Percentiles rank a stretch among this genome's conserved stretches.
These are phyloP conservation scores for Vultur gryphus DNA, from an alignment of 2,797 vertebrate genomes.

Conservation along the genomic window DNA sequence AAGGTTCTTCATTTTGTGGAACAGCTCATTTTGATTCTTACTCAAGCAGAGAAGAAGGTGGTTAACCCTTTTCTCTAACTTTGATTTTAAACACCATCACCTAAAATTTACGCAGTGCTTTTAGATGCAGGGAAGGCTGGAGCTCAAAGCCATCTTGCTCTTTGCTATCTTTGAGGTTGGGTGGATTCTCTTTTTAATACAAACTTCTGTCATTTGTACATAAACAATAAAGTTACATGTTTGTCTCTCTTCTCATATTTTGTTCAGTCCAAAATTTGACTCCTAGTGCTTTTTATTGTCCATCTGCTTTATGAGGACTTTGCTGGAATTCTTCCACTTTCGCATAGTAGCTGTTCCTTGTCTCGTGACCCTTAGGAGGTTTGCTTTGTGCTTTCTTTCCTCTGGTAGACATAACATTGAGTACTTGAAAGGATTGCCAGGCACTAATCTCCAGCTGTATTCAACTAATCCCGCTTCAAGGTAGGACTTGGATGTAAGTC, in stretches of 20 bases:
- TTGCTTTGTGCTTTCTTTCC: neutral
- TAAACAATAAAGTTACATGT: slow-evolving; percentile 65
- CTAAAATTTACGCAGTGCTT: neutral
- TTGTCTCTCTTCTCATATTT: slow-evolving; percentile 36
- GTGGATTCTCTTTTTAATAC: slow-evolving; percentile 63
- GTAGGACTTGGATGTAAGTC: neutral
- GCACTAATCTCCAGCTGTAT: neutral
- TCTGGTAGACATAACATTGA: neutral
- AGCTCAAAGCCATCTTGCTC: slow-evolving; percentile 8
- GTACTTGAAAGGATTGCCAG: neutral
- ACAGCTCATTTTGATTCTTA: slow-evolving; percentile 16
- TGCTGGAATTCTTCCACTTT: neutral
- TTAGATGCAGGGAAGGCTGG: slow-evolving; percentile 23
- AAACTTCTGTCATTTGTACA: slow-evolving; percentile 68
- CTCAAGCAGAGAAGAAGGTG: neutral
- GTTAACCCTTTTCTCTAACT: neutral
- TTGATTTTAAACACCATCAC: neutral
- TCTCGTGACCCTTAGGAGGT: accelerated
- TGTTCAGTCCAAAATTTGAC: neutral
- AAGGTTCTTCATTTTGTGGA: slow-evolving; percentile 27
- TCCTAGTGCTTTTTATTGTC: neutral
- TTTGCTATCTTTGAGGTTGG: neutral
- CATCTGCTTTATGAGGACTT: neutral
- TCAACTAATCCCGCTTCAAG: neutral
- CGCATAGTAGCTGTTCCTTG: neutral